phyloP scores from a whole-genome alignment of 2,888 invertebrate genomes.

The Torymus texanus region DNA sequence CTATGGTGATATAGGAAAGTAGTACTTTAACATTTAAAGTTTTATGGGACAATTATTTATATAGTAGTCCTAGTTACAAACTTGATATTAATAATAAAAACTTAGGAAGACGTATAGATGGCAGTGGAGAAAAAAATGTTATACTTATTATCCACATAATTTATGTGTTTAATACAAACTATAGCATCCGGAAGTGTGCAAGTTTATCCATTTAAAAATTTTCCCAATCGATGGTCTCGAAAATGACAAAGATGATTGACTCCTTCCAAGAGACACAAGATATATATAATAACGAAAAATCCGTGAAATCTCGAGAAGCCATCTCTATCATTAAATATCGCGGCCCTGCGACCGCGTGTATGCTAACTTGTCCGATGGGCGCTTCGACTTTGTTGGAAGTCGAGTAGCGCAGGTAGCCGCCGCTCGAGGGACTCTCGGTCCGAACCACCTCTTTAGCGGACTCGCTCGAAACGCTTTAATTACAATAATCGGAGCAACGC shows the following conservation, averaged over 20 bases:
- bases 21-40: no score
- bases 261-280: slow-evolving; percentile 25
- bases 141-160: no score
- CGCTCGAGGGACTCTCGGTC: slow-evolving; percentile 1
- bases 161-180: no score
- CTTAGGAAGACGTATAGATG: no score
- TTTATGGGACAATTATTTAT: no score
- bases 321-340: slow-evolving; percentile 43
- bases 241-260: slow-evolving; percentile 12
- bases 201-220: slow-evolving; percentile 11
- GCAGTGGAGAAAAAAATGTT: no score
- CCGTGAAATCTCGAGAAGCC: slow-evolving; percentile 15
- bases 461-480: slow-evolving; percentile 69
- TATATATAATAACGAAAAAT: slow-evolving; percentile 34
- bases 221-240: slow-evolving; percentile 4
- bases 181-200: no score
- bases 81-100: no score
- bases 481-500: slow-evolving; percentile 72
- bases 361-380: neutral
- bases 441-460: slow-evolving; percentile 49
- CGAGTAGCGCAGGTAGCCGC: slow-evolving; percentile 37
- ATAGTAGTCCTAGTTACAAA: no score
- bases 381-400: slow-evolving; percentile 17
- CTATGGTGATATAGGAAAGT: no score
- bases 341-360: neutral